Conservation (phyloP, 2,113 vertebrate genomes). For the Egretta garzetta region DNA sequence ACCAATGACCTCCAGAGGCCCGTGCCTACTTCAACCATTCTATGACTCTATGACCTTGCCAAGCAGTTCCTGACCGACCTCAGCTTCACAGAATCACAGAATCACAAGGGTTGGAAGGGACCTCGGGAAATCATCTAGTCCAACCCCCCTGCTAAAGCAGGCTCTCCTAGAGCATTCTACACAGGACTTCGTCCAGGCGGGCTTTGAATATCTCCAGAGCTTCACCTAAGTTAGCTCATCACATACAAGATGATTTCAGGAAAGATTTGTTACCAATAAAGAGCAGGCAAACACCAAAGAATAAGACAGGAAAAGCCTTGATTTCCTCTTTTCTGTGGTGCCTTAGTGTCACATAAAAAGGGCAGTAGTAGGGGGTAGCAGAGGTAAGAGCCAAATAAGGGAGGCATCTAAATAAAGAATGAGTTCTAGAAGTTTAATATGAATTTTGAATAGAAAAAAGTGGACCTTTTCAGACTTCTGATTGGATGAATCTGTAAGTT, state of each 20-base stretch:
- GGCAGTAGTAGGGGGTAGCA: background rate
- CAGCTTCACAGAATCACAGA: too few relatives aligned
- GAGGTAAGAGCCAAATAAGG: background rate
- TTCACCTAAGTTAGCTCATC: background rate
- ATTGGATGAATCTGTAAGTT: background rate
- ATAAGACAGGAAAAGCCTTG: background rate
- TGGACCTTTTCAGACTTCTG: background rate
- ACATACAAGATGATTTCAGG: background rate
- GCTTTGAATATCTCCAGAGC: too few relatives aligned
- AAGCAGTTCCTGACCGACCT: background rate
- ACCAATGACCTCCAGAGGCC: background rate
- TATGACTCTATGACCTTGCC: background rate
- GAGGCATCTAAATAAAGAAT: background rate
- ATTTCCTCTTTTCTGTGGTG: background rate
- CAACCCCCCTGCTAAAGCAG: too few relatives aligned
- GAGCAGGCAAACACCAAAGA: background rate
- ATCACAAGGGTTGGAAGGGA: too few relatives aligned
- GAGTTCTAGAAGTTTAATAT: background rate
- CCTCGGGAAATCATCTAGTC: too few relatives aligned
- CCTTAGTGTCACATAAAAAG: background rate
- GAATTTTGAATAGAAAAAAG: background rate
- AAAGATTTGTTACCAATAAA: background rate
- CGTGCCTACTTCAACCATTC: background rate
- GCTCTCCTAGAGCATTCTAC: too few relatives aligned
- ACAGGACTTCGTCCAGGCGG: too few relatives aligned